Base-by-base conservation (phyloP, 2,888 invertebrate genomes). In the Muscina levida region DNA sequence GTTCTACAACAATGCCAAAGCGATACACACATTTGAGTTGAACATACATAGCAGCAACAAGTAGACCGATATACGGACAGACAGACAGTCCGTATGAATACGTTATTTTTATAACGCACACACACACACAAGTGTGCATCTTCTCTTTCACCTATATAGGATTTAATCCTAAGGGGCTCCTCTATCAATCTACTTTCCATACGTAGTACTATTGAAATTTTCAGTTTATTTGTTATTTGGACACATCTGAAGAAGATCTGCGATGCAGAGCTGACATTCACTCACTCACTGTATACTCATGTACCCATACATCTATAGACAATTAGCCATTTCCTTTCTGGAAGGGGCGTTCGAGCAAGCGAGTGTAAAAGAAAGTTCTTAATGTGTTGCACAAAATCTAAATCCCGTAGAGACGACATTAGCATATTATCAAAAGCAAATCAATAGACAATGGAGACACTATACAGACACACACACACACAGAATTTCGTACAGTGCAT, bases 321-420 rank as follows among this genome's bases (percentile, higher is more conserved):
- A 62, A 62, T 62, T 62, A 42, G 62, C 39, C 42, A 62, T 62
- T 62, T 62, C 62, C 62, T 62, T 51, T 51, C 39, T 19, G 11
- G 31, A 17, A 2, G 19, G 26, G 56, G 13, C 4, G 10, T 10
- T 11, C 26, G 2, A 37, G 62, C 42, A 37, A 39, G 62, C 5
- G 15, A 42, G 22, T 62, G n/a, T n/a, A 37, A 39, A 42, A 62
- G 62, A 62, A 39, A 62, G 39, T 39, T 62, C 11, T 39, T 51
- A 51, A 15, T 57, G 37, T 62, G 22, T 51, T 17, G 19, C 42
- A 62, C 22, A 31, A 31, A 31, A 31, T 42, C 26, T 42, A 62
- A n/a, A 57, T 17, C 22, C 8, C 4, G 26, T 37, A 57, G n/a
- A 57, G 8, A 57, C 31, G 6, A 39, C 39, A 62, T 62, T 62